These are phyloP conservation scores for Gobio occitaniae DNA, from an alignment of 2,797 vertebrate species.

Conservation along the genomic window DNA sequence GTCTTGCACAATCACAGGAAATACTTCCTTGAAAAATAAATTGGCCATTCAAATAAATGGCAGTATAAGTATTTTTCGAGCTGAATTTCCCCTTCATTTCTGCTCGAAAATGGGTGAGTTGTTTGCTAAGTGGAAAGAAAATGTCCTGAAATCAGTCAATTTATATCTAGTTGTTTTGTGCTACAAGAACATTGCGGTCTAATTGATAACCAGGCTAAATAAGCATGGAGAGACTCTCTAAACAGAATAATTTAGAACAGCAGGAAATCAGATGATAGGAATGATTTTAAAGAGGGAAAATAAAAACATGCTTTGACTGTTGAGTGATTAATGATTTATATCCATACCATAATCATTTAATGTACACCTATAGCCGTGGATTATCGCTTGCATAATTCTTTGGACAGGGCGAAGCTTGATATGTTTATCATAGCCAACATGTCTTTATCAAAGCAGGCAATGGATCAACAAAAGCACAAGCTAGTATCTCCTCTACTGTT, in stretches of 20 bases:
- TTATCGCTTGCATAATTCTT: not conserved
- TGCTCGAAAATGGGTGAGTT: slow-evolving; percentile 15
- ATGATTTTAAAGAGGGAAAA: slow-evolving; percentile 7
- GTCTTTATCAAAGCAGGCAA: not conserved
- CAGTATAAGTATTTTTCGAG: not conserved
- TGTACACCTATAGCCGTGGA: not conserved
- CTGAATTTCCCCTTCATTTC: not conserved
- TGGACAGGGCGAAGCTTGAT: not conserved
- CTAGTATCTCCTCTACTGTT: not conserved
- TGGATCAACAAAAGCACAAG: not conserved
- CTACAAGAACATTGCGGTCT: not conserved
- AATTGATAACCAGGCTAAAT: slow-evolving; percentile 57
- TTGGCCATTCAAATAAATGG: not conserved
- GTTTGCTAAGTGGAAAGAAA: slow-evolving; percentile 32
- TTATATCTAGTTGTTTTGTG: slow-evolving; percentile 38
- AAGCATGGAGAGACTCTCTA: slow-evolving; percentile 54
- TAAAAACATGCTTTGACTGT: slow-evolving; percentile 4
- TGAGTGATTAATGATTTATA: not conserved
- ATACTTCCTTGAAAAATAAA: not conserved
- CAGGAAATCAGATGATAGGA: slow-evolving; percentile 10
- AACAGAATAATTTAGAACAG: slow-evolving; percentile 57
- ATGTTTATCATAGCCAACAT: not conserved
- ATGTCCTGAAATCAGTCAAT: slow-evolving; percentile 38
- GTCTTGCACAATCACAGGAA: not conserved
- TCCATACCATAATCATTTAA: not conserved